Conservation (phyloP, 2,888 invertebrate genomes). For the Pyrgus malvae region DNA sequence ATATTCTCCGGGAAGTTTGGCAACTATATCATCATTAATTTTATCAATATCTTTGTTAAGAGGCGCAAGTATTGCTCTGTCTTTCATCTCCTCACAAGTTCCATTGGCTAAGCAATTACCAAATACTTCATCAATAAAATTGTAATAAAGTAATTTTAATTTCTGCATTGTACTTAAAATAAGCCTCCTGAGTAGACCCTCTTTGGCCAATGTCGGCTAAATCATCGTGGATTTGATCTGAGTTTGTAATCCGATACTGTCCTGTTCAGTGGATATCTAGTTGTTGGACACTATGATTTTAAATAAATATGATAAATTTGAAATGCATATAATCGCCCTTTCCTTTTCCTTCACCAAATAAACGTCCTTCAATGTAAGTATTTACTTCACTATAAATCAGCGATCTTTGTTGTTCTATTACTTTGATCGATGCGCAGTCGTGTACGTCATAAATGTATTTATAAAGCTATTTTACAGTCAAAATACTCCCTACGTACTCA, state of each 20-base stretch:
- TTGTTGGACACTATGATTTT: slow-evolving; percentile 40
- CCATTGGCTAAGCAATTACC: too few relatives aligned
- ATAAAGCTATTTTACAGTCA: slow-evolving; percentile 31
- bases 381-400: slow-evolving; percentile 29
- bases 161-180: too few relatives aligned
- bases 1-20: too few relatives aligned
- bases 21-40: too few relatives aligned
- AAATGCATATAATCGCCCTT: slow-evolving; percentile 41
- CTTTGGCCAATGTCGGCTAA: slow-evolving; percentile 30
- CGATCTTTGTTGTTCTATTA: slow-evolving; percentile 28
- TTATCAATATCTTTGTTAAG: too few relatives aligned
- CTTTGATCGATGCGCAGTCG: slow-evolving; percentile 28
- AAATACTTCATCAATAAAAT: too few relatives aligned
- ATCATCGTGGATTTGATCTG: slow-evolving; percentile 29
- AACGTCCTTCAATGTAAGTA: slow-evolving; percentile 31
- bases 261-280: slow-evolving; percentile 29
- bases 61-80: too few relatives aligned
- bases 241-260: slow-evolving; percentile 29
- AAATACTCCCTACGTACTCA: slow-evolving; percentile 29
- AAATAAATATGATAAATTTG: too few relatives aligned
- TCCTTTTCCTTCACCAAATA: too few relatives aligned
- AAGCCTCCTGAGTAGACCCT: too few relatives aligned
- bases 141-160: too few relatives aligned
- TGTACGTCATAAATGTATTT: slow-evolving; percentile 31
- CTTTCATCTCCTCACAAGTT: too few relatives aligned